A percentile compares a stretch with the other conserved stretches of the same genome.
Conservation (phyloP, 2,888 invertebrate species). For the Tineola bisselliella region DNA sequence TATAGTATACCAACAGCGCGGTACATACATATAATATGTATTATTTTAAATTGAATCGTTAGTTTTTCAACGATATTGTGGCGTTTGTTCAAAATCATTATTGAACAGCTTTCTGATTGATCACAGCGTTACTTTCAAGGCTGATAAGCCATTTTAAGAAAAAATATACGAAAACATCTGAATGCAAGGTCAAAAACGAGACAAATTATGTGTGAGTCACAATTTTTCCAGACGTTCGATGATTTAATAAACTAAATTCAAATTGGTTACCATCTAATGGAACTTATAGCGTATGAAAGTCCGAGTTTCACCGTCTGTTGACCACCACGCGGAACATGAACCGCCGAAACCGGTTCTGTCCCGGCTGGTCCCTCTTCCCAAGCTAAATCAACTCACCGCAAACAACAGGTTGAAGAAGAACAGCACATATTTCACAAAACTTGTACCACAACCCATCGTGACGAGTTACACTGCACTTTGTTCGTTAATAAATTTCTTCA, state of each 20-base stretch:
- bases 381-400: slow-evolving; percentile 72
- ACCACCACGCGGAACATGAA: slow-evolving; percentile 13
- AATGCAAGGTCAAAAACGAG: background rate
- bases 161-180: background rate
- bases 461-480: slow-evolving; percentile 26
- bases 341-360: slow-evolving; percentile 42
- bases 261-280: background rate
- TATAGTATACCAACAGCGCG: too few relatives aligned
- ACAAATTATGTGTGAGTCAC: background rate
- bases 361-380: slow-evolving; percentile 24
- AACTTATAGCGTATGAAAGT: background rate
- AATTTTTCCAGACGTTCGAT: slow-evolving; percentile 3
- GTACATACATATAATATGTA: too few relatives aligned
- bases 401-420: slow-evolving; percentile 82
- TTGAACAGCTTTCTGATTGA: too few relatives aligned
- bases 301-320: background rate
- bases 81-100: too few relatives aligned
- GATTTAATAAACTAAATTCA: background rate
- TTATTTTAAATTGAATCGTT: too few relatives aligned
- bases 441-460: slow-evolving; percentile 77
- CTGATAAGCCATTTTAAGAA: background rate
- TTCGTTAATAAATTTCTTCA: slow-evolving; percentile 29
- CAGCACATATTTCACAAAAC: slow-evolving; percentile 82
- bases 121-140: background rate
- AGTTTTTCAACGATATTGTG: too few relatives aligned